Conservation (phyloP, 2,113 vertebrate genomes). For the Petaurus breviceps region DNA sequence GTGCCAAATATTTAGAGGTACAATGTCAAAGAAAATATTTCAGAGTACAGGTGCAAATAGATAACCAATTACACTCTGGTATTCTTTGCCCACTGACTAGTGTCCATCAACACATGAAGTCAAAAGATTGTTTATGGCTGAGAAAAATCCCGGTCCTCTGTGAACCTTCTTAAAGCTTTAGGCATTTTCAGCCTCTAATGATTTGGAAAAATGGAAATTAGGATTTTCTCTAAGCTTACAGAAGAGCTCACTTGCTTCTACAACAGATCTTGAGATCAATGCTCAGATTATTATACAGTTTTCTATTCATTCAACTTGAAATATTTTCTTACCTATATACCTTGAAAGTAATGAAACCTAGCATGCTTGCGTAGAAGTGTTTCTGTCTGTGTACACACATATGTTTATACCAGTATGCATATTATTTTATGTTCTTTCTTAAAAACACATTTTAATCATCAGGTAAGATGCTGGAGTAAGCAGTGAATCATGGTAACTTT, state of each 20-base stretch:
- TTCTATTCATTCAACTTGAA: slow-evolving; percentile 2
- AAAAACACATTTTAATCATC: not conserved
- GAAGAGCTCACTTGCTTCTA: slow-evolving; percentile 47
- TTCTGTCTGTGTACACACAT: not conserved
- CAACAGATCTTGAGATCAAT: slow-evolving; percentile 9
- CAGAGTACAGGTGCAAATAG: not conserved
- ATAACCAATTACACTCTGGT: not conserved
- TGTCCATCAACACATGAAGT: not conserved
- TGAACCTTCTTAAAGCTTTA: slow-evolving; percentile 40
- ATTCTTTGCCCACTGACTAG: not conserved
- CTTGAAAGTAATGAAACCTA: not conserved
- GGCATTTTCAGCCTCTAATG: slow-evolving; percentile 46
- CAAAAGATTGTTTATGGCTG: slow-evolving; percentile 29
- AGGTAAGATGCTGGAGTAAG: too few relatives aligned
- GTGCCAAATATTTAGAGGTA: not conserved
- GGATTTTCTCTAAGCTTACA: slow-evolving; percentile 53
- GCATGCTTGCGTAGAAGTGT: not conserved
- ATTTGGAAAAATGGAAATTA: slow-evolving; percentile 16
- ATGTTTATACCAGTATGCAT: not conserved
- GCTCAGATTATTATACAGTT: slow-evolving; percentile 2
- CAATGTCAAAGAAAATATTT: slow-evolving; percentile 29
- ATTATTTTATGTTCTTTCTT: not conserved
- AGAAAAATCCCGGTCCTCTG: slow-evolving; percentile 45
- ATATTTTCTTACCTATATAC: slow-evolving; percentile 6
- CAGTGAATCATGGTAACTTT: too few relatives aligned